Evolutionary conservation across 1,140 invertebrate genomes (phyloP).

Genomic region (Phortica variegata): DNA sequence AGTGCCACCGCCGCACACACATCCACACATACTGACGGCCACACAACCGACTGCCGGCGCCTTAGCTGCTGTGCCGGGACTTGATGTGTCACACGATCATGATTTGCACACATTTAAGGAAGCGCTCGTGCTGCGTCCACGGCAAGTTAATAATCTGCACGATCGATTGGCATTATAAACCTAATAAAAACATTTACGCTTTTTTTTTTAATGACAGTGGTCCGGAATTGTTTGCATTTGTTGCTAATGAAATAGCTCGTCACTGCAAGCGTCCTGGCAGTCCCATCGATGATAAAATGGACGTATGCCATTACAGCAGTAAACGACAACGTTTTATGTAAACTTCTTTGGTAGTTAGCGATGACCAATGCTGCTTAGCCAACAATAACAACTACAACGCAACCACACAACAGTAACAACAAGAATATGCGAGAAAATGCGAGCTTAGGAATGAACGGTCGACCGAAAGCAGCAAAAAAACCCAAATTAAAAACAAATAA

Average conservation of each 20-base stretch:
- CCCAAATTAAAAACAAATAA: no score
- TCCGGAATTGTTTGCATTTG: slow-evolving; percentile 73
- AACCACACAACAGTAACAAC: no score
- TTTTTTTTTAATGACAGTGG: slow-evolving; percentile 40
- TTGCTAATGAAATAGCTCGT: slow-evolving; percentile 74
- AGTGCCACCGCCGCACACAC: slow-evolving; percentile 18
- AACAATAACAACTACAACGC: no score
- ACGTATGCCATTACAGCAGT: slow-evolving; percentile 59
- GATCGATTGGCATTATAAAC: no score
- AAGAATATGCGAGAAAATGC: no score
- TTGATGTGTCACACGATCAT: slow-evolving; percentile 32
- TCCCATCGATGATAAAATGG: slow-evolving; percentile 61
- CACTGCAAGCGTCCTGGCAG: slow-evolving; percentile 72
- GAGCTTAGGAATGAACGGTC: no score
- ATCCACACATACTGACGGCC: no score
- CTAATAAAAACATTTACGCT: not conserved
- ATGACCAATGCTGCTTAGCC: no score
- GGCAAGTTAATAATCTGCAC: no score
- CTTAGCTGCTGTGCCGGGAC: not conserved
- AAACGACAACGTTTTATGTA: slow-evolving; percentile 61
- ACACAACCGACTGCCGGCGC: slow-evolving; percentile 6
- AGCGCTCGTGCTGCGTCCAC: slow-evolving; percentile 68
- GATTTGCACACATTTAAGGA: slow-evolving; percentile 76
- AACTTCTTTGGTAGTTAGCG: no score
- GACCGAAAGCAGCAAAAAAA: no score